Evolutionary conservation across 2,888 invertebrate species (phyloP), one percentile per base, ranked within the genome.

Genomic region (Diabrotica balteata): DNA sequence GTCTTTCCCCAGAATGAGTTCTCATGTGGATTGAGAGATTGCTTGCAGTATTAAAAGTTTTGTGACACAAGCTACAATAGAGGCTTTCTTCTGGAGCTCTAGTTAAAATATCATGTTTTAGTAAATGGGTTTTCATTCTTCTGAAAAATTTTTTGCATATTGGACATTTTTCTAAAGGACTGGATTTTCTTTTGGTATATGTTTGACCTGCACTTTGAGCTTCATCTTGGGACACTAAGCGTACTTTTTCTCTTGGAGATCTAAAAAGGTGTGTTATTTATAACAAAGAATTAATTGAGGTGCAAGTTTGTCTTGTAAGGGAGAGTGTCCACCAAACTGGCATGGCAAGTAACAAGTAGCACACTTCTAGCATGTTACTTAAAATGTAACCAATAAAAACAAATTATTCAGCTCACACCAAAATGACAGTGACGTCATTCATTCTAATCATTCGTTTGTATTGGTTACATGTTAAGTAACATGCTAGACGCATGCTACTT

Each of bases 61-160:
- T 83, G 67, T 74, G 74, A 66, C 82, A 76, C 68, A 77, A 79
- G 52, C 73, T 72, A 64, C 83, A 83, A 0, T 77, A 77, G 10
- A 81, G 72, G 8, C 77, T 76, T 68, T 80, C 78, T 60, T 76
- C 76, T 8, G 79, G 76, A 46, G 77, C 74, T 43, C 76, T 72
- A 61, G 73, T 77, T 7, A 76, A 68, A 60, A 80, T 76, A 66
- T 80, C 79, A 67, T 85, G 84, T 74, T 84, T 85, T 44, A 81
- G 72, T 7, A 87, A 82, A 73, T 87, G 84, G 67, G 80, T 86
- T 80, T 78, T 86, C 86, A 80, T 86, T 80, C 72, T 80, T 76
- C 75, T 82, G 79, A 83, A 84, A 68, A 70, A 81, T 69, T 84
- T 82, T 75, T 83, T 84, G 73, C 84, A 84, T 59, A 84, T 78